Base-by-base conservation (phyloP, 2,113 vertebrate genomes). In the Phalacrocorax aristotelis region DNA sequence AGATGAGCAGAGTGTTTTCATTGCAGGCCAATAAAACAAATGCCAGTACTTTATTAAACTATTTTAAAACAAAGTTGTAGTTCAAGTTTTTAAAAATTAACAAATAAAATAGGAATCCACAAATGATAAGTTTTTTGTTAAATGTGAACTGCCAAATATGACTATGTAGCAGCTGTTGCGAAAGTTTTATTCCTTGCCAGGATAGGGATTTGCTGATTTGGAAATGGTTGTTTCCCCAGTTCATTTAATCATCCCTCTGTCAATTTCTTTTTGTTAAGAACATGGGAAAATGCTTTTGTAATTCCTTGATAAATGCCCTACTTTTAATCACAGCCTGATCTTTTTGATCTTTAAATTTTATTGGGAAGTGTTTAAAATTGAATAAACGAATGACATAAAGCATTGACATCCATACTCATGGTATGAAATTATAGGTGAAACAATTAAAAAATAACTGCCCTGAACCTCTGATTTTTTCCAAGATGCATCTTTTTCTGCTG, bases 131-230 rank as follows among this genome's bases (percentile, higher is more conserved):
- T 23, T 42, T 84, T 44, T 87, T 81, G 15, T 58, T 81, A 93
- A 93, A 89, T 75, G 57, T 46, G 44, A 77, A n/a, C 89, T 88
- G 27, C 58, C 85, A 83, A 57, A 49, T 86, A 29, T 57, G 54
- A 85, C n/a, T 61, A 36, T 1, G 7, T 69, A 83, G 88, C 49
- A 94, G 66, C 70, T 95, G 30, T 92, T 94, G 12, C 65, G 60
- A 65, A 69, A 93, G 58, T 93, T 90, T 85, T 76, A 74, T 80
- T 93, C 69, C 55, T 93, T 91, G 21, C 11, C 34, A 78, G 15
- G 19, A 34, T 21, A 93, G n/a, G 11, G 12, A 61, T 91, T 96
- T 95, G 49, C 83, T 97, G 68, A 20, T 96, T 97, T 95, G 66
- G 75, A 95, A 93, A 81, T 49, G 6, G 16, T 34, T 82, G 9